Percentiles rank a stretch among this genome's conserved stretches.
Evolutionary conservation across 2,113 vertebrate species (phyloP).

Genomic region (Notothenia coriiceps): DNA sequence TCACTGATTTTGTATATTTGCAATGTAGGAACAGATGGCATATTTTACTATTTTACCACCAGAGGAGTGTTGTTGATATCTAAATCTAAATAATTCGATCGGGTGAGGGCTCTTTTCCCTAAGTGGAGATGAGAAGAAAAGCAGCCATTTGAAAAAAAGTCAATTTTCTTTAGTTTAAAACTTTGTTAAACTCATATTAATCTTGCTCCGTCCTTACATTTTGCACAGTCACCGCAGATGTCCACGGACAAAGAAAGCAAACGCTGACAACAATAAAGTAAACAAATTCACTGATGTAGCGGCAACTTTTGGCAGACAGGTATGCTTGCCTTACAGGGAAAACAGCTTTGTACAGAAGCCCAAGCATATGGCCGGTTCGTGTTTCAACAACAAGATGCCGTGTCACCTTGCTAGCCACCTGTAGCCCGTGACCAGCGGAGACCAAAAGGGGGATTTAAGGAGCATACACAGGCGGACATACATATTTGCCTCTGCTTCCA

Average conservation of each 20-base stretch:
- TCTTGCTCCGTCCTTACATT: not conserved
- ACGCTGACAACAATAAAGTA: constrained; percentile 49
- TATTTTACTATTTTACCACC: constrained; percentile 30
- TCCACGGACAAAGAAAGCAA: constrained; percentile 44
- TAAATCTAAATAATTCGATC: constrained; percentile 39
- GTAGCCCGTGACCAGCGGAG: constrained; percentile 60
- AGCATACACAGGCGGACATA: constrained; percentile 47
- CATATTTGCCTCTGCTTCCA: constrained; percentile 62
- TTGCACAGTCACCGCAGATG: constrained; percentile 57
- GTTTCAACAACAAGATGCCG: constrained; percentile 73
- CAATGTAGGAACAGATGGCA: constrained; percentile 49
- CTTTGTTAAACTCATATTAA: not conserved
- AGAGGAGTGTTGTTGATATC: constrained; percentile 48
- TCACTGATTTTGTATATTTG: constrained; percentile 38
- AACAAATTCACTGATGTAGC: constrained; percentile 52
- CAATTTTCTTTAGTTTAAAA: not conserved
- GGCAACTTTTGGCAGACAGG: constrained; percentile 63
- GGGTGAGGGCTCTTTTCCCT: constrained; percentile 1
- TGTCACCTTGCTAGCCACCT: constrained; percentile 82
- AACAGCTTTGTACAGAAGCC: constrained; percentile 71
- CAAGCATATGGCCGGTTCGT: constrained; percentile 73
- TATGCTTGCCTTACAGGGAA: constrained; percentile 70
- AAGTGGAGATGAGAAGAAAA: constrained; percentile 17
- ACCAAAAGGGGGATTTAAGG: constrained; percentile 24
- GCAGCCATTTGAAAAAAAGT: not conserved